Base-by-base conservation (phyloP, 2,113 vertebrate species). In the Chaetorhynchus papuensis region DNA sequence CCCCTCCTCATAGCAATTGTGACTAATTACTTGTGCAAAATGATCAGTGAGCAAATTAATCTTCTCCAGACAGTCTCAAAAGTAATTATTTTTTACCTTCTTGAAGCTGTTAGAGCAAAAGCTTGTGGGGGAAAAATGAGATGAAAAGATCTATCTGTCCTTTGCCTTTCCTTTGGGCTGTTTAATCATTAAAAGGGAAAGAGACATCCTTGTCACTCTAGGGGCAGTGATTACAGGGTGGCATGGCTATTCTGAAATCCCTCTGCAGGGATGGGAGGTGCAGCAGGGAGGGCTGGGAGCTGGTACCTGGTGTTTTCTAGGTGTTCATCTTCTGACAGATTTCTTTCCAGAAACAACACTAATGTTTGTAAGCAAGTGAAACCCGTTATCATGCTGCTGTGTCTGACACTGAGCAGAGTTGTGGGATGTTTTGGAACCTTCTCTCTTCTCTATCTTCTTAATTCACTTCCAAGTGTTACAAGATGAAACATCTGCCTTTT, bases 41-140 rank as follows among this genome's bases (percentile, higher is more conserved):
- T 80, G 26, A 87, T 90, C 89, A 93, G 79, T 33, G 64, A 66
- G 39, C 16, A 54, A 90, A 93, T 52, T 59, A 26, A 74, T 92
- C 64, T 88, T 79, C n/a, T 92, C 14, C n/a, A 89, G 47, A 57
- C 35, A 60, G 28, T 65, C 66, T 85, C 50, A 61, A 28, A 94
- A 76, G 28, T 41, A 5, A 10, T 83, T 69, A 78, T 42, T 44
- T 83, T n/a, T 71, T 41, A 23, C 45, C 10, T 64, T 61, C 10
- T 70, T 64, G 54, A 89, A 80, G 19, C 30, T 87, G 30, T 81
- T 89, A 24, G 11, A 66, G 41, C 20, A 69, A 69, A 85, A 85
- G 9, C 52, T 71, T 78, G 21, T 41, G 15, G 20, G 14, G 23
- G 4, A 0, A 14, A 84, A 42, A 28, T 9, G 6, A 15, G 19